Base-by-base conservation (phyloP, 2,888 invertebrate species). In the Oscheius myriophilus region DNA sequence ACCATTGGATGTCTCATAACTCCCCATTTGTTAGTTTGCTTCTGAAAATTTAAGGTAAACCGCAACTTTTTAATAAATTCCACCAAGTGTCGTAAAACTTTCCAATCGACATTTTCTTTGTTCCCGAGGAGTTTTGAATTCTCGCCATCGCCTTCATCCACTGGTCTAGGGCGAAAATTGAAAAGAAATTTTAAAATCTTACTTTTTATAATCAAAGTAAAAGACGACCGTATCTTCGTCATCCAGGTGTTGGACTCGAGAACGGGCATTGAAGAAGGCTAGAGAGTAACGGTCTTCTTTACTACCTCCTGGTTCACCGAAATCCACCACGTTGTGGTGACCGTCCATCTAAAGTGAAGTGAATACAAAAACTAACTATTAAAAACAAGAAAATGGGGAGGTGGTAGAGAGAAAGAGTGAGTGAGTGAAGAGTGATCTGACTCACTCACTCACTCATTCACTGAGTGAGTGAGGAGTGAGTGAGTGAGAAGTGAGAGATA, bases 1-100 rank as follows among this genome's bases (percentile, higher is more conserved):
- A 84, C 76, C 57, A 79, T 73, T 12, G 84, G 84, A 71, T 84
- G 84, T n/a, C 80, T 73, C 43, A 84, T 73, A 6, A 85, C 79
- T 23, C 78, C 76, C 84, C 84, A 84, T 26, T 79, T 73, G 42
- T 75, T 78, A 2, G 66, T 51, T 42, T 83, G 46, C 4, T 46
- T 46, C n/a, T 18, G 18, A 46, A 18, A 52, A 18, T 25, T 53
- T 21, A 16, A 4, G 25, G 23, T 21, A 7, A 54, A 69, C 21
- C 45, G 4, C 16, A 25, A n/a, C 21, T 45, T 61, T 46, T 46
- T 16, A 4, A 7, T 46, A 46, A 18, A 46, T 18, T 12, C 42
- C 18, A 63, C 63, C 57, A 69, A 25, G 49, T 43, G 26, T 2
- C 55, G 43, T n/a, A 65, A 45, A 3, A 65, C 65, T 45, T 21